Base-by-base conservation (phyloP, 1,140 invertebrate genomes). In the Cydia strobilella region DNA sequence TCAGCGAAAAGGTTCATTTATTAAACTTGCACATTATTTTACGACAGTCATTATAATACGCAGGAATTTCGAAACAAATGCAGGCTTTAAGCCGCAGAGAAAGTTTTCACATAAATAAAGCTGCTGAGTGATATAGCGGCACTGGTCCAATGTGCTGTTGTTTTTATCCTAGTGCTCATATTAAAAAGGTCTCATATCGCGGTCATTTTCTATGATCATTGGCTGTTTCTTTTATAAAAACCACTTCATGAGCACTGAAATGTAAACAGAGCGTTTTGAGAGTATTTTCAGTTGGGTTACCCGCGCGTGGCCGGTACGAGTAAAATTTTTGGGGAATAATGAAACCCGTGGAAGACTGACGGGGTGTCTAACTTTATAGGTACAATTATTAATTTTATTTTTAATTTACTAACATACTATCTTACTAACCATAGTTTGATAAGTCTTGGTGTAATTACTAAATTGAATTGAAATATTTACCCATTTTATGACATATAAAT, bases 61-160 rank as follows among this genome's bases (percentile, higher is more conserved):
- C 7, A 59, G 54, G n/a, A 23, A 23, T 59, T 69, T 42, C 31
- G 15, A 35, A 69, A 69, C 65, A 69, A 69, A 69, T 18, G 15
- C 31, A n/a, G 25, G 65, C 6, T 42, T 18, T 35, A 69, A 69
- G 31, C 65, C 65, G 15, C 65, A 69, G 31, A 39, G 27, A 69
- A 69, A 69, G 35, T 69, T 69, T 69, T 9, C 65, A 18, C 35
- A 35, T 69, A 69, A 69, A 69, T 69, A 69, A 69, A 31, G n/a
- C 63, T 15, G 25, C 27, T 18, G 31, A 7, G 65, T 69, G 65
- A 69, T 69, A 69, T 35, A 69, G 27, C 27, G 35, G 27, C 31
- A n/a, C 54, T 59, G 54, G 18, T 5, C 65, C 35, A 39, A 69
- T 69, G 18, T 69, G 65, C 31, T n/a, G 31, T 69, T 69, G 65